phyloP scores from a whole-genome alignment of 2,888 invertebrate genomes.

The Synergus umbraculus region DNA sequence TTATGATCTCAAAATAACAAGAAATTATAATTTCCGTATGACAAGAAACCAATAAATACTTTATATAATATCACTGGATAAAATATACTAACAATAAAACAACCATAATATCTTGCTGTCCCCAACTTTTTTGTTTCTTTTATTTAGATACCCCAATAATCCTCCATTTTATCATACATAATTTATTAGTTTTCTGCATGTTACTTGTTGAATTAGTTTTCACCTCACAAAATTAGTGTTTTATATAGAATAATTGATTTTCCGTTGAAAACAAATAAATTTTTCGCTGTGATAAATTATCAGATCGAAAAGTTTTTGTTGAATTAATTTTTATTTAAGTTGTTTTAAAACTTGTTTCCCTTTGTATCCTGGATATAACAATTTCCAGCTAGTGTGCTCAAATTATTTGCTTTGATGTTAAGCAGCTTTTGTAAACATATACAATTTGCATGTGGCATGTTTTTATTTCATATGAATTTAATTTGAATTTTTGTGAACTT shows the following conservation, averaged over 20 bases:
- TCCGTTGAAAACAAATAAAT: background rate
- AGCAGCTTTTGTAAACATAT: conserved; percentile 3
- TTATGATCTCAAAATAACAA: background rate
- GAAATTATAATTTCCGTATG: background rate
- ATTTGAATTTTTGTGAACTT: background rate
- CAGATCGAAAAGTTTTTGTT: background rate
- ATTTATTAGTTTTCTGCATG: background rate
- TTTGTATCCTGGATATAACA: background rate
- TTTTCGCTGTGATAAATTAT: background rate
- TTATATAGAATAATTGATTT: background rate
- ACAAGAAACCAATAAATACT: background rate
- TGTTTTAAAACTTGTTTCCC: background rate
- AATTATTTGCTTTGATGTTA: conserved; percentile 4
- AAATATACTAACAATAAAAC: background rate
- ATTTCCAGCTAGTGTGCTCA: background rate
- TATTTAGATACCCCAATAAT: background rate
- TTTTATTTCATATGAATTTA: conserved; percentile 7
- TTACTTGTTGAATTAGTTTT: background rate
- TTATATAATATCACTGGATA: background rate
- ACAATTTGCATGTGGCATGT: conserved; percentile 37
- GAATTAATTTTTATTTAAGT: background rate
- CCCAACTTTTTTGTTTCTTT: background rate
- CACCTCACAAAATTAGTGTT: background rate
- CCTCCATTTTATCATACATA: background rate
- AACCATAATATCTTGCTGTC: background rate